These are phyloP conservation scores for Rhyzopertha dominica DNA, from an alignment of 1,140 invertebrate genomes.

Conservation along the genomic window DNA sequence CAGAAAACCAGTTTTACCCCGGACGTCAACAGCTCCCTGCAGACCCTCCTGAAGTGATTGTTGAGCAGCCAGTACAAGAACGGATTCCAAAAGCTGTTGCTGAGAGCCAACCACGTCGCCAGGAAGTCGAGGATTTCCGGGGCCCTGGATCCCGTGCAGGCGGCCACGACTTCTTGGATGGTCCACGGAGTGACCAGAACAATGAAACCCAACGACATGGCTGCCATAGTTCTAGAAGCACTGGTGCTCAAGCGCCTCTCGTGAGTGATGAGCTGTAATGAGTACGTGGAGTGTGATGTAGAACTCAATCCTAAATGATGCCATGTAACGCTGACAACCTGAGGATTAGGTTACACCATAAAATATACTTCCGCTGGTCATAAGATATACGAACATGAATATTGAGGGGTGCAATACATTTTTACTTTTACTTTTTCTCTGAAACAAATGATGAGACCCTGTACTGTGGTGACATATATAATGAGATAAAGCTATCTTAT, in stretches of 20 bases:
- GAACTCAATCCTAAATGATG: no score
- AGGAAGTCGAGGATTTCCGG: constrained; percentile 75
- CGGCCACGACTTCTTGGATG: constrained; percentile 82
- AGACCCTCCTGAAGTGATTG: constrained; percentile 75
- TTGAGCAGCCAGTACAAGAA: constrained; percentile 84
- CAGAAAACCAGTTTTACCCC: constrained; percentile 54
- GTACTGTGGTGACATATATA: no score
- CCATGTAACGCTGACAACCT: no score
- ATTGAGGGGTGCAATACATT: no score
- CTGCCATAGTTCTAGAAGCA: constrained; percentile 79
- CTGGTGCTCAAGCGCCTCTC: constrained; percentile 70
- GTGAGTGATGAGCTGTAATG: constrained; percentile 59
- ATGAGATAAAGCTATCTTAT: no score
- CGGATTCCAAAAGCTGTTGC: constrained; percentile 83
- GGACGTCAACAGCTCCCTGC: constrained; percentile 65
- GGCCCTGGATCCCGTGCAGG: constrained; percentile 75
- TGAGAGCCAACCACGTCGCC: constrained; percentile 78
- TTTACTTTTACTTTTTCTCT: no score
- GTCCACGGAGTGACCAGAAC: constrained; percentile 84
- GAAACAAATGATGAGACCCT: no score
- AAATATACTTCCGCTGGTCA: no score
- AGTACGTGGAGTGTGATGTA: no score
- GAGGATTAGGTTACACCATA: no score
- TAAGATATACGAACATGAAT: no score
- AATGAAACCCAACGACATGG: constrained; percentile 82